These are phyloP conservation scores for Menidia beryllina DNA, from an alignment of 2,113 vertebrate genomes.

Conservation along the genomic window DNA sequence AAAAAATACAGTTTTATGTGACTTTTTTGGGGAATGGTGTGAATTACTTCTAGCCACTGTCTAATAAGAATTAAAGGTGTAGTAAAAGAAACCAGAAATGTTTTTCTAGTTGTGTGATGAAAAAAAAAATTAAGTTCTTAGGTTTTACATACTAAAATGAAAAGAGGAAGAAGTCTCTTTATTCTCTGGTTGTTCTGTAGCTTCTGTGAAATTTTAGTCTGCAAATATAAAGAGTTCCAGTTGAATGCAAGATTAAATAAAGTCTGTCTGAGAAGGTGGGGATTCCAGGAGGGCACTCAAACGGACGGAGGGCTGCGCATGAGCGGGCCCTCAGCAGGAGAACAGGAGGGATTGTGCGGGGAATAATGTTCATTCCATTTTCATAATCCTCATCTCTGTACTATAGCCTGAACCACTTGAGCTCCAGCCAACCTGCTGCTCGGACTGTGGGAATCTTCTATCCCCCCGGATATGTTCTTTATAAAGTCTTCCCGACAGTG, in stretches of 20 bases:
- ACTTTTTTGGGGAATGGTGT: too few species aligned
- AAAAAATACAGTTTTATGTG: too few species aligned
- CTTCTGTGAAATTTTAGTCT: constrained; percentile 9
- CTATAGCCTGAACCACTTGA: constrained; percentile 13
- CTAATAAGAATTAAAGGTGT: too few species aligned
- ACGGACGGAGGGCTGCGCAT: constrained; percentile 1
- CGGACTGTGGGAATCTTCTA: constrained; percentile 49
- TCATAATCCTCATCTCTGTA: constrained; percentile 34
- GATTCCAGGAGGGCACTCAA: constrained; percentile 47
- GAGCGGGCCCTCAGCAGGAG: constrained; percentile 3
- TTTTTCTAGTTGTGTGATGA: too few species aligned
- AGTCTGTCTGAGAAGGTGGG: constrained; percentile 13
- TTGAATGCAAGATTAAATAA: constrained; percentile 34
- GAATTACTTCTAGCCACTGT: too few species aligned
- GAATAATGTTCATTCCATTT: constrained; percentile 26
- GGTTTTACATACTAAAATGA: too few species aligned
- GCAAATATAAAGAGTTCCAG: constrained; percentile 1
- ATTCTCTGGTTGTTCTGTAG: too few species aligned
- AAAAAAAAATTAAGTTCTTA: too few species aligned
- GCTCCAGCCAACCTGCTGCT: constrained; percentile 25
- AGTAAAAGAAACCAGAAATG: too few species aligned
- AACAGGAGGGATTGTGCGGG: constrained; percentile 18
- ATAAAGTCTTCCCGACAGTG: constrained; percentile 35
- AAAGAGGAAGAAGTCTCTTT: too few species aligned
- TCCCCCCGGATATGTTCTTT: constrained; percentile 23